Conservation (phyloP, 2,888 invertebrate species). For the Cantharis flavilabris region DNA sequence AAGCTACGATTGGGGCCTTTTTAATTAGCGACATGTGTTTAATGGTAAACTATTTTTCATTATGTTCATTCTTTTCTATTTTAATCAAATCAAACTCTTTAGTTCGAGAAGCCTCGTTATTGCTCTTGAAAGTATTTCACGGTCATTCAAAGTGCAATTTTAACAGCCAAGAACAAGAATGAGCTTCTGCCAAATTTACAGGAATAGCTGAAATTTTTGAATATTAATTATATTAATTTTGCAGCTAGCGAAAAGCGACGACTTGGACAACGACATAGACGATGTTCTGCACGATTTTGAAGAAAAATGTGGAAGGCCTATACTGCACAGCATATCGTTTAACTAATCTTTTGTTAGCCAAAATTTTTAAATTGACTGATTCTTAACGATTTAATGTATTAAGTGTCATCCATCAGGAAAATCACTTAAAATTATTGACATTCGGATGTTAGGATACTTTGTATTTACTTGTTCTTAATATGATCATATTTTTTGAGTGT, state of each 20-base stretch:
- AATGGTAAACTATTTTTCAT: slow-evolving; percentile 63
- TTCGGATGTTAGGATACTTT: not conserved
- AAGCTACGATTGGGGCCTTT: slow-evolving; percentile 98
- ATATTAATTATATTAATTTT: slow-evolving; percentile 41
- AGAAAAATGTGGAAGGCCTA: slow-evolving; percentile 79
- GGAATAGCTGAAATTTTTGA: not conserved
- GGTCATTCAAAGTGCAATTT: no score
- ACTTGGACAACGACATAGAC: slow-evolving; percentile 97
- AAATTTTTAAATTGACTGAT: slow-evolving; percentile 5
- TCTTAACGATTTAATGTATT: not conserved
- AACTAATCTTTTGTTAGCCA: slow-evolving; percentile 64
- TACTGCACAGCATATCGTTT: slow-evolving; percentile 93
- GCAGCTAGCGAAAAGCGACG: slow-evolving; percentile 84
- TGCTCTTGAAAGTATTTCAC: not conserved
- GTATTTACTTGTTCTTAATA: not conserved
- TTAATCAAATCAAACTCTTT: no score
- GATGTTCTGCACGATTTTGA: slow-evolving; percentile 95
- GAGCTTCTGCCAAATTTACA: not conserved
- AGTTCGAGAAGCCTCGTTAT: no score
- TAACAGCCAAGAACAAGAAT: no score
- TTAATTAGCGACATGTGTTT: slow-evolving; percentile 94
- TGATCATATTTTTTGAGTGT: not conserved
- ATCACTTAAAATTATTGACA: not conserved
- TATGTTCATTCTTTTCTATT: not conserved
- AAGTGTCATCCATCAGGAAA: not conserved